A percentile compares a stretch with the other conserved stretches of the same genome.
Conservation (phyloP, 2,113 vertebrate species). For the Chaetops frenatus region DNA sequence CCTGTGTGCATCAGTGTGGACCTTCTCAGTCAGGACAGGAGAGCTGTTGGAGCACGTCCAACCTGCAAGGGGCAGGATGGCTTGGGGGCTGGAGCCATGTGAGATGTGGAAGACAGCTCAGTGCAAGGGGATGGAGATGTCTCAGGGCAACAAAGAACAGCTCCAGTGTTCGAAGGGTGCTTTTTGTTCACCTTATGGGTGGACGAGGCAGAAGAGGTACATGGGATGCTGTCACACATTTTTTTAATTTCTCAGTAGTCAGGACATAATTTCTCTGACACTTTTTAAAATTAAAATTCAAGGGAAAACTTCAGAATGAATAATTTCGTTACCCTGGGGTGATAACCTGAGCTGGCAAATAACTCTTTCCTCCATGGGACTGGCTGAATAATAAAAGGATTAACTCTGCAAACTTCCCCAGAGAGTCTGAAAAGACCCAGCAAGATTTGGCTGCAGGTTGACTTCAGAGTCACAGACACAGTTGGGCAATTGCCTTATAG, state of each 20-base stretch:
- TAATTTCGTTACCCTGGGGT: background rate
- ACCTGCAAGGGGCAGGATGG: background rate
- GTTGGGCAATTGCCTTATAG: background rate
- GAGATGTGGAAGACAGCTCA: background rate
- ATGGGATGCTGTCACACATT: background rate
- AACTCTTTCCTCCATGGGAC: background rate
- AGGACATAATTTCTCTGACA: background rate
- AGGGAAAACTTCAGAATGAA: background rate
- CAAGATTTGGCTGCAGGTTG: background rate
- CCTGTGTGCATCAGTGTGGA: constrained; percentile 33
- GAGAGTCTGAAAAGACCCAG: background rate
- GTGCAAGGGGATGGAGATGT: background rate
- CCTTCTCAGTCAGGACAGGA: constrained; percentile 24
- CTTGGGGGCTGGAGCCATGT: background rate
- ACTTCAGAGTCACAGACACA: background rate
- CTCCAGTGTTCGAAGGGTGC: background rate
- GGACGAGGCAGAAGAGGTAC: background rate
- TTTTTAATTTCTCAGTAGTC: background rate
- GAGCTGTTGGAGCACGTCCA: background rate
- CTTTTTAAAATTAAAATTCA: background rate
- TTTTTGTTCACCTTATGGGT: background rate
- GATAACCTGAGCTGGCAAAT: background rate
- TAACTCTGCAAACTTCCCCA: background rate
- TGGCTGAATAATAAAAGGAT: background rate
- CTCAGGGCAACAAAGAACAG: background rate